Evolutionary conservation across 2,888 invertebrate species (phyloP), one percentile per base, ranked within the genome.

Genomic region (Smittia sp.): DNA sequence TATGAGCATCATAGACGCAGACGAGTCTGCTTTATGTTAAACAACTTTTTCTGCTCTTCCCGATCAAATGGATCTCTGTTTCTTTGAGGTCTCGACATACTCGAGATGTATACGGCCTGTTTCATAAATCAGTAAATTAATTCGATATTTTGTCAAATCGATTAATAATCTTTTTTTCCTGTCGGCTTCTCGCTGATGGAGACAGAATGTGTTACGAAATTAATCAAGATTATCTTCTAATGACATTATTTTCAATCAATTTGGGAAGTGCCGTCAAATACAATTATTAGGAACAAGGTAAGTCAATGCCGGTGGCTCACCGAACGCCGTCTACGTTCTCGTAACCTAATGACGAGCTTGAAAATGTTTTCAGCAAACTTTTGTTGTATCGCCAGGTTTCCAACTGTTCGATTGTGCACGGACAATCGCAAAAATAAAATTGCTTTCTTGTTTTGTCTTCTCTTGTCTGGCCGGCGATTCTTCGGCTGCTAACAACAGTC

Each of bases 101-200:
- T 11, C 46, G 46, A 46, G 58, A 58, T 66, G 63, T 63, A 27
- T 66, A 66, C 66, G 38, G 38, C 39, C 46, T 46, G 46, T 68
- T 68, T 68, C 41, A 46, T 68, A 68, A 46, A 46, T 68, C 46
- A 68, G 68, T 24, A 24, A 68, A 68, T 68, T 68, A 68, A 41
- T 46, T 46, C 25, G 68, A 46, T 68, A 46, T 41, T 66, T 68
- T 68, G 41, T 27, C 32, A 32, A 65, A 20, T 58, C 22, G 58
- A 58, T 58, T 58, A 58, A 58, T 58, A 58, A 58, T 58, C 22
- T 58, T 46, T 46, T 46, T 46, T 15, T 46, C 46, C 15, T 15
- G 46, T 46, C 15, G 46, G 11, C 22, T 22, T 9, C 58, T 58
- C 13, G 22, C 4, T 58, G 18, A 20, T 20, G 22, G 58, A 58